Evolutionary conservation across 2,113 vertebrate species (phyloP).

Genomic region (Chlorodrepanis virens): DNA sequence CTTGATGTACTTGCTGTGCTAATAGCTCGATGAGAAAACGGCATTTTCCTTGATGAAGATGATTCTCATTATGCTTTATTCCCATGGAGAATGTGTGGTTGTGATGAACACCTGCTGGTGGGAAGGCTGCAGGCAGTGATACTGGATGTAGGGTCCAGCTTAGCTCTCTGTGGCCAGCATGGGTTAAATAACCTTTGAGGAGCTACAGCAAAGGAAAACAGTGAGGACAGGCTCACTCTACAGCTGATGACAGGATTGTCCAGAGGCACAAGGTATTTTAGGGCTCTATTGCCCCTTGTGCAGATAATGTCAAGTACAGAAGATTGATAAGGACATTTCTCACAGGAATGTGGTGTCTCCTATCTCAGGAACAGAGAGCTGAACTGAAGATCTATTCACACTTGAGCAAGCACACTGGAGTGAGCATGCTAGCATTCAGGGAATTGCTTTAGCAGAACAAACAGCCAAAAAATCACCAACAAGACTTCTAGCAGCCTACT

Average conservation of each 20-base stretch:
- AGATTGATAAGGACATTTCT: not conserved
- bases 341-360: not conserved
- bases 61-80: not conserved
- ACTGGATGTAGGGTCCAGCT: not conserved
- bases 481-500: not conserved
- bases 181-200: not conserved
- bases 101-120: not conserved
- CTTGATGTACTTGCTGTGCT: not conserved
- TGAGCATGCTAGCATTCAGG: accelerated
- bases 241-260: not conserved
- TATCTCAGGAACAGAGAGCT: not conserved
- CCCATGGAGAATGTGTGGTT: not conserved
- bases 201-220: not conserved
- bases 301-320: conserved; percentile 13
- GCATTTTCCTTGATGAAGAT: not conserved
- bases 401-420: not conserved
- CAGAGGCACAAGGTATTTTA: conserved; percentile 12
- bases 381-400: not conserved
- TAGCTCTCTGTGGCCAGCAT: not conserved
- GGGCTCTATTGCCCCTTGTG: not conserved
- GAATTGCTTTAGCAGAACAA: not conserved
- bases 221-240: not conserved
- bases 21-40: not conserved
- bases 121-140: not conserved
- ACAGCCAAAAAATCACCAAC: not conserved